These are phyloP conservation scores for Eilema depressum DNA, from an alignment of 2,888 invertebrate genomes.

Conservation along the genomic window DNA sequence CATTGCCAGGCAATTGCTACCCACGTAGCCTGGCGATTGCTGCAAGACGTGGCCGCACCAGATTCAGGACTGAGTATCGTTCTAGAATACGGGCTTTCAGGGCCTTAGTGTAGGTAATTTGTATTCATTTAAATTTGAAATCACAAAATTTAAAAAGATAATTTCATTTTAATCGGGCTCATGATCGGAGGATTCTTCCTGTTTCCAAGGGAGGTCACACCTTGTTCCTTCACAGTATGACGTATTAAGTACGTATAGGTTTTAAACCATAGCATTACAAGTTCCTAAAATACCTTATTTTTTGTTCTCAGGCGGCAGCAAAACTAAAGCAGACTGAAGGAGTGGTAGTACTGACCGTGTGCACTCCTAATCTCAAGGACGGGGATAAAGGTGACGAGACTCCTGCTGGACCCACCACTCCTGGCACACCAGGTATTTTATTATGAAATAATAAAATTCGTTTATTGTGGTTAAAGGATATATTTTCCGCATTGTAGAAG, in stretches of 20 bases:
- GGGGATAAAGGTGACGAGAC: slow-evolving; percentile 70
- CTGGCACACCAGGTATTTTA: slow-evolving; percentile 50
- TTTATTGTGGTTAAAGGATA: too few relatives aligned
- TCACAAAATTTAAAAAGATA: too few relatives aligned
- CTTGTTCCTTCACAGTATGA: neutral
- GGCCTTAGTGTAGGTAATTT: too few relatives aligned
- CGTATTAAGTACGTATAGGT: neutral
- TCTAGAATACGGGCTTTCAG: too few relatives aligned
- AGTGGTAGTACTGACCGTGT: slow-evolving; percentile 93
- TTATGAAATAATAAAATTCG: too few relatives aligned
- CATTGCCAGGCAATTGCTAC: too few relatives aligned
- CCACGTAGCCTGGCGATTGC: too few relatives aligned
- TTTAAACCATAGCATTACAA: neutral
- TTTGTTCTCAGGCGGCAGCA: slow-evolving; percentile 90
- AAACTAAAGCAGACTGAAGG: slow-evolving; percentile 95
- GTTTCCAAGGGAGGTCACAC: neutral
- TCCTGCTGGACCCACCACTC: slow-evolving; percentile 43
- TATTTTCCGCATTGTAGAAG: too few relatives aligned
- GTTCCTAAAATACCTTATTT: neutral
- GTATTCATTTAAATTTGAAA: too few relatives aligned
- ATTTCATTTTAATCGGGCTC: neutral
- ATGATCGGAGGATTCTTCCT: neutral
- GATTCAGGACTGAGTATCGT: too few relatives aligned
- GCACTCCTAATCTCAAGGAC: slow-evolving; percentile 93
- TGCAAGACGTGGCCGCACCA: too few relatives aligned